phyloP scores from a whole-genome alignment of 2,113 vertebrate genomes.

The Dendropsophus ebraccatus region DNA sequence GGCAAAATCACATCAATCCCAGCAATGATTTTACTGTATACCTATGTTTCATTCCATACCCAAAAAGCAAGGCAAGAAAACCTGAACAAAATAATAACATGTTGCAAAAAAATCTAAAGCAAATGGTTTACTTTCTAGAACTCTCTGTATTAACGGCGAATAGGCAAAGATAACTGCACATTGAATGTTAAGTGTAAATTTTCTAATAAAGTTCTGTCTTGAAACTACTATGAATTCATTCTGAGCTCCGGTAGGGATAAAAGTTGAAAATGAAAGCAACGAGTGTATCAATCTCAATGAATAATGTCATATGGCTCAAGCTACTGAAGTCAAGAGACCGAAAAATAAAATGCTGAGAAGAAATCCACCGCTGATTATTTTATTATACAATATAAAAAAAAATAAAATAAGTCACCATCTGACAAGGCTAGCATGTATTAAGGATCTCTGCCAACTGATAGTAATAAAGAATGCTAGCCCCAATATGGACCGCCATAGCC shows the following conservation, averaged over 20 bases:
- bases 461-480: constrained; percentile 55
- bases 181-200: constrained; percentile 51
- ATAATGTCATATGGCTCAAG: constrained; percentile 5
- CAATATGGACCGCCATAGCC: constrained; percentile 55
- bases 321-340: constrained; percentile 23
- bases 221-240: constrained; percentile 53
- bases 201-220: constrained; percentile 49
- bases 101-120: too few species aligned
- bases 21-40: neutral
- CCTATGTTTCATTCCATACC: neutral
- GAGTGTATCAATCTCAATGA: constrained; percentile 54
- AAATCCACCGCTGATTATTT: constrained; percentile 44
- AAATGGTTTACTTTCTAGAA: constrained; percentile 2
- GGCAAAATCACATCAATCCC: neutral
- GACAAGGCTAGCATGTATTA: constrained; percentile 59
- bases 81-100: neutral
- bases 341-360: constrained; percentile 49
- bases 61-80: neutral
- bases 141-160: constrained; percentile 42
- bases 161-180: constrained; percentile 38
- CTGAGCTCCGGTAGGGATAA: constrained; percentile 39
- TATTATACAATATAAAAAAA: constrained; percentile 40
- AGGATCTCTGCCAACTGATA: constrained; percentile 59
- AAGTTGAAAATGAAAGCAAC: constrained; percentile 65
- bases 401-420: constrained; percentile 44